These are phyloP conservation scores for Physocephala rufipes DNA, from an alignment of 2,888 invertebrate species.

Conservation along the genomic window DNA sequence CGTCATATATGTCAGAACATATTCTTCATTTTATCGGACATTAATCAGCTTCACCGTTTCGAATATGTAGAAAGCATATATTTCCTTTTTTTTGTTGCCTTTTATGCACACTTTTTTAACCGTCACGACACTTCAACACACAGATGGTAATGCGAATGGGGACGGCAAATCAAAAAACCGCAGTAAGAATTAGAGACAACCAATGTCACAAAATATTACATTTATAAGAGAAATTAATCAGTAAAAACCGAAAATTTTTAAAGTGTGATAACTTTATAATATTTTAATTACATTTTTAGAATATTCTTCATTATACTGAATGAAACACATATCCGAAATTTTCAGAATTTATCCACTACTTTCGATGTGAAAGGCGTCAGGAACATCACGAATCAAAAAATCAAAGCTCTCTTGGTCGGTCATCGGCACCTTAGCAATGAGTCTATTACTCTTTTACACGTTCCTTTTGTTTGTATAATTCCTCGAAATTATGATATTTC, in stretches of 20 bases:
- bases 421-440: not conserved
- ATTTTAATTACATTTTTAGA: not conserved
- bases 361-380: not conserved
- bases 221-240: not conserved
- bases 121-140: no score
- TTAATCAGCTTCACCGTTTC: not conserved
- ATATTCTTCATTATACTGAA: no score
- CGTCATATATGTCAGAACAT: not conserved
- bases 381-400: not conserved
- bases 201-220: not conserved
- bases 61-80: not conserved
- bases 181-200: not conserved
- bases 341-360: not conserved
- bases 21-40: not conserved
- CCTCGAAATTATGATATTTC: not conserved
- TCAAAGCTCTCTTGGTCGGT: not conserved
- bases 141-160: not conserved
- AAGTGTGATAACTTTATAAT: not conserved
- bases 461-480: not conserved
- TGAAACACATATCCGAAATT: not conserved
- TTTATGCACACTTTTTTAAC: not conserved
- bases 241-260: not conserved
- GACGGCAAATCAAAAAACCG: not conserved
- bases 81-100: constrained; percentile 9
- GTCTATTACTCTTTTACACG: not conserved